A percentile compares a stretch with the other conserved stretches of the same genome.
phyloP scores from a whole-genome alignment of 2,888 invertebrate genomes.

The Meganola albula region DNA sequence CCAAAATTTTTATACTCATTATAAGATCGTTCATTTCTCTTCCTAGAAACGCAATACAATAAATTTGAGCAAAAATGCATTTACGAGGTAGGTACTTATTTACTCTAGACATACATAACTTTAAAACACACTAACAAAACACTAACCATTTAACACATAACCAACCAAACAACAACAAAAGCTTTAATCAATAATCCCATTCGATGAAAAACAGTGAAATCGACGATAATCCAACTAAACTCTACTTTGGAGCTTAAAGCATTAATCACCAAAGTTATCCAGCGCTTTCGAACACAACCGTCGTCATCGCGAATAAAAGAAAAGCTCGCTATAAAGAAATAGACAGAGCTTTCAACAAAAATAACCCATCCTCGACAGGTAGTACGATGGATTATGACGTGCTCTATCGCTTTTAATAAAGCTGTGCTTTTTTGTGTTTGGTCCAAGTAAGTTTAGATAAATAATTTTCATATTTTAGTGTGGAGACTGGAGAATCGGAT shows the following conservation, averaged over 20 bases:
- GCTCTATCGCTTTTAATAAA: conserved; percentile 60
- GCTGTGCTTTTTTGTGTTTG: conserved; percentile 42
- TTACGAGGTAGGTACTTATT: too few species aligned
- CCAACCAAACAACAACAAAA: not conserved
- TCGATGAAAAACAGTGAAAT: not conserved
- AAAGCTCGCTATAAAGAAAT: conserved; percentile 18
- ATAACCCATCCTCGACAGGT: conserved; percentile 32
- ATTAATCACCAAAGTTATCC: conserved; percentile 18
- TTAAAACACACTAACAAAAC: conserved; percentile 3
- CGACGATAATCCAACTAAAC: not conserved
- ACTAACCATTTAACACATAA: conserved; percentile 3
- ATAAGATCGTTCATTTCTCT: too few species aligned
- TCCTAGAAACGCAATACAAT: too few species aligned
- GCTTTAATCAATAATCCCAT: not conserved
- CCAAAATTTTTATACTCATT: too few species aligned
- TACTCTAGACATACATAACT: too few species aligned
- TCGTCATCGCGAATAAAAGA: conserved; percentile 33
- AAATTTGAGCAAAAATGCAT: too few species aligned
- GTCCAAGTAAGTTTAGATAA: conserved; percentile 24
- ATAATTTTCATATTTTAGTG: too few species aligned
- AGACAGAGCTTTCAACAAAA: conserved; percentile 28
- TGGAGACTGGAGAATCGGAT: too few species aligned
- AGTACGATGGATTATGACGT: conserved; percentile 48
- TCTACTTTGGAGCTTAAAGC: conserved; percentile 1
- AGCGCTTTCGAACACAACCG: conserved; percentile 27